Percentiles rank a stretch among this genome's conserved stretches.
phyloP scores from a whole-genome alignment of 2,113 vertebrate genomes.

The Gallinago undulata region DNA sequence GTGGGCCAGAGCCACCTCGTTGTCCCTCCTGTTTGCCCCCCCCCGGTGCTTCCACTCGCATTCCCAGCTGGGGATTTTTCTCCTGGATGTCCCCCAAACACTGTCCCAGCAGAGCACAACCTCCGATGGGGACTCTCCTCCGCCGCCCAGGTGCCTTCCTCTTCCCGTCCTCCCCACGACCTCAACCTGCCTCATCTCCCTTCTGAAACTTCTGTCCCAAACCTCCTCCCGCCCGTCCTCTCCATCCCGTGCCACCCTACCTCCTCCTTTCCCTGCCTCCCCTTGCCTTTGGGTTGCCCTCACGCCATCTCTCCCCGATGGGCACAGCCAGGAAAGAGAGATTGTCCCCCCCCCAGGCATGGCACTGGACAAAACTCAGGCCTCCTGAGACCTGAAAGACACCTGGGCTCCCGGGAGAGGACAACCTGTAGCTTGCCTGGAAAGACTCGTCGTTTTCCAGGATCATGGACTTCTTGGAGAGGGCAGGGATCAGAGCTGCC shows the following conservation, averaged over 20 bases:
- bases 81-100: fast-evolving
- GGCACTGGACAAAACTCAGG: neutral
- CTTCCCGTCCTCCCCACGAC: neutral
- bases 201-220: neutral
- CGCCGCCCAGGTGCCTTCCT: neutral
- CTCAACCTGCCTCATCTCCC: neutral
- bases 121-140: neutral
- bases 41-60: fast-evolving
- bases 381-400: neutral
- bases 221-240: neutral
- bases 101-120: neutral
- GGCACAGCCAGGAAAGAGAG: neutral
- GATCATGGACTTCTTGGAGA: neutral
- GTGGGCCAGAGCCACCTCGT: neutral
- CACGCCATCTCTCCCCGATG: neutral
- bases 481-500: neutral
- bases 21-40: neutral
- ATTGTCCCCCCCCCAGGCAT: neutral
- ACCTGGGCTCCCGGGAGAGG: neutral
- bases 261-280: neutral
- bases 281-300: neutral
- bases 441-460: neutral
- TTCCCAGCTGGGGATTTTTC: neutral
- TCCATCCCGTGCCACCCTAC: neutral
- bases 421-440: neutral